Percentiles rank a stretch among this genome's conserved stretches.
These are phyloP conservation scores for Esox lucius DNA, from an alignment of 2,797 vertebrate genomes.

Conservation along the genomic window DNA sequence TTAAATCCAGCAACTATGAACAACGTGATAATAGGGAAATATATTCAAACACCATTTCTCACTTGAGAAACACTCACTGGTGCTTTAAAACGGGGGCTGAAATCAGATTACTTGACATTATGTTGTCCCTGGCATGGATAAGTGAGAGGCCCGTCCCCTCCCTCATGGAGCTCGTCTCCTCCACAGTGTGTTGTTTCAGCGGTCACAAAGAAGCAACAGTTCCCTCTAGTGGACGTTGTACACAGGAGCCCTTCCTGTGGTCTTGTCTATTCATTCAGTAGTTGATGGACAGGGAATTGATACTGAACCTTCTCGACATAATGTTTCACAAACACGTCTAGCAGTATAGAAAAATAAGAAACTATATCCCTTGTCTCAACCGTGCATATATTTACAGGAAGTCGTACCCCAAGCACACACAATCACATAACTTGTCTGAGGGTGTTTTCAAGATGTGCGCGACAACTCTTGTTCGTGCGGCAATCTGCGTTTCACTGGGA, in stretches of 20 bases:
- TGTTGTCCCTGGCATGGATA: neutral
- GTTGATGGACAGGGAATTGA: neutral
- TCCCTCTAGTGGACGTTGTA: constrained; percentile 68
- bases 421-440: no score
- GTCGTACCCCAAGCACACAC: neutral
- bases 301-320: neutral
- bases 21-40: neutral
- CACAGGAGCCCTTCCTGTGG: no score
- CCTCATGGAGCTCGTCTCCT: neutral
- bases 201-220: constrained; percentile 64
- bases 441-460: no score
- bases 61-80: neutral
- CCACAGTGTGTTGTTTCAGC: neutral
- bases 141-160: neutral
- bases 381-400: neutral
- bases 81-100: neutral
- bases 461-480: no score
- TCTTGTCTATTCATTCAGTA: neutral
- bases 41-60: neutral
- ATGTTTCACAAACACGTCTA: neutral
- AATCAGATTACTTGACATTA: neutral
- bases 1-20: neutral
- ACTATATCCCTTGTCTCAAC: neutral
- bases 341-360: neutral
- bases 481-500: no score